A percentile compares a stretch with the other conserved stretches of the same genome.
These are phyloP conservation scores for Drosophila atripex DNA, from an alignment of 2,888 invertebrate genomes.

Conservation along the genomic window DNA sequence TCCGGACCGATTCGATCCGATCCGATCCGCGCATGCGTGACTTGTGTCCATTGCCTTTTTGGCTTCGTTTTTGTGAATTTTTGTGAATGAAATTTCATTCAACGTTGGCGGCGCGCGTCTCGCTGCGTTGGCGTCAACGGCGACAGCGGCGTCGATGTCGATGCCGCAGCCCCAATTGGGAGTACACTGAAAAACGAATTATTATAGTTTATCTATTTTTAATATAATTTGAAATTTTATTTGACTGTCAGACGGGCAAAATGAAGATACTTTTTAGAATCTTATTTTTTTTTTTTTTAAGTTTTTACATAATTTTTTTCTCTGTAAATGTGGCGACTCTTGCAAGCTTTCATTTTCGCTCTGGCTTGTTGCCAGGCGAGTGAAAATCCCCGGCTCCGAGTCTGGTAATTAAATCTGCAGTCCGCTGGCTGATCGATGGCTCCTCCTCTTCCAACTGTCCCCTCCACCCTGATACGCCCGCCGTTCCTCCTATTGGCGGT, in stretches of 20 bases:
- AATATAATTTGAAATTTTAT: too few relatives aligned
- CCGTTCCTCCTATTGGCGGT: background rate
- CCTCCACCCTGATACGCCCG: constrained; percentile 11
- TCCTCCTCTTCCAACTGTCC: constrained; percentile 4
- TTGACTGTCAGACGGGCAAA: too few relatives aligned
- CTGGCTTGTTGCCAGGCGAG: constrained; percentile 65
- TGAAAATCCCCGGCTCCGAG: constrained; percentile 56
- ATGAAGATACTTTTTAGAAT: too few relatives aligned
- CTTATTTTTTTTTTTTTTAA: background rate
- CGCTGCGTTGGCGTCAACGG: constrained; percentile 46
- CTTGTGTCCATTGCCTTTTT: constrained; percentile 80
- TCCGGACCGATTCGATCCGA: constrained; percentile 19
- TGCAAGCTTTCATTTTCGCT: constrained; percentile 61
- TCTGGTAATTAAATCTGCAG: constrained; percentile 74
- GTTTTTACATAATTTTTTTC: background rate
- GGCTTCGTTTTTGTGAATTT: constrained; percentile 69
- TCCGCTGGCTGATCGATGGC: constrained; percentile 61
- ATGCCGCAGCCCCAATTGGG: constrained; percentile 52
- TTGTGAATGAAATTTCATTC: constrained; percentile 80
- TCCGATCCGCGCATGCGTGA: constrained; percentile 74
- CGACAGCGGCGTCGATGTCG: constrained; percentile 36
- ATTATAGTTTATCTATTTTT: background rate
- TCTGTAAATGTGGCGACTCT: constrained; percentile 20
- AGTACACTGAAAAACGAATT: constrained; percentile 18
- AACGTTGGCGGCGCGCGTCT: constrained; percentile 66